Base-by-base conservation (phyloP, 2,888 invertebrate species). In the Drosophila demipolita region DNA sequence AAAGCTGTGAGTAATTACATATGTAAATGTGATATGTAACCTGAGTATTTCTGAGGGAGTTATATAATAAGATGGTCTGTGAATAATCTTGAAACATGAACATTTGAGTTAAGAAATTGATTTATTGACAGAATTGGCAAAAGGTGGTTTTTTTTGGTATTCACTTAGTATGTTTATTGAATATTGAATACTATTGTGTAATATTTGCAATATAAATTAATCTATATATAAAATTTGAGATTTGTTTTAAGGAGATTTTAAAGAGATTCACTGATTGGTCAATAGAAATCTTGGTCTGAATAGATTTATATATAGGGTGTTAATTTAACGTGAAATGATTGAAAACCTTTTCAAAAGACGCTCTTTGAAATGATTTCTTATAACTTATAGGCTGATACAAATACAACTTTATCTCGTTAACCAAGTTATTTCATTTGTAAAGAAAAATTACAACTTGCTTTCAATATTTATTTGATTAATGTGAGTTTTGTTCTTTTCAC, bases 21-120 rank as follows among this genome's bases (percentile, higher is more conserved):
- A 82, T 86, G 83, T 80, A 83, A 82, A 82, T 82, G 54, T 35
- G 49, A 75, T 74, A 20, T 2, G n/a, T 15, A 20, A 63, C 38
- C 54, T 57, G 26, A 8, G 9, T 32, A 53, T 40, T 61, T n/a
- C 36, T 26, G 11, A 32, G 42, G 11, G 59, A 65, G 15, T 23
- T 69, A 67, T 55, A 45, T 60, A 70, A 75, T 36, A 23, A 35
- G 50, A 12, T 26, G 35, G 66, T 50, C 60, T 79, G 81, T 54
- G 67, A 75, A 66, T 50, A 48, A 45, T 38, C 33, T 9, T 23
- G 45, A 53, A 58, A 48, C 29, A 29, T 23, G 49, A 55, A n/a
- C 42, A 69, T 42, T 45, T 50, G 42, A 71, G 33, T 62, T 26
- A 33, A 45, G 26, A 52, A 38, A 11, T 33, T 42, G 67, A 73